These are phyloP conservation scores for Cossypha heuglini DNA, from an alignment of 2,797 vertebrate genomes.

Conservation along the genomic window DNA sequence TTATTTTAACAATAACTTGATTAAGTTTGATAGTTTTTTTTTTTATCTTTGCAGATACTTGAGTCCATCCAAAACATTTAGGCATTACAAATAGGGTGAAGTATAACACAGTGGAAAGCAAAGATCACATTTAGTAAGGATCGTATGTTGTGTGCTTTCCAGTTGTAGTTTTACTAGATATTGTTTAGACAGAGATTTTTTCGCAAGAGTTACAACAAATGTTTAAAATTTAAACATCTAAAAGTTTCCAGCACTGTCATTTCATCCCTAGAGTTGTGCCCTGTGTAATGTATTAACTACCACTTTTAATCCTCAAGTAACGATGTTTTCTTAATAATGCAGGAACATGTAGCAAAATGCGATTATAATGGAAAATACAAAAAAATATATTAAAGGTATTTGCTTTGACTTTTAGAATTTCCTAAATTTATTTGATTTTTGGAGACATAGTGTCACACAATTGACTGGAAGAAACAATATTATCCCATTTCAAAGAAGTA, in stretches of 20 bases:
- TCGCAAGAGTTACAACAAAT: not conserved
- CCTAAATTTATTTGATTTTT: not conserved
- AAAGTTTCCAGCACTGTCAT: not conserved
- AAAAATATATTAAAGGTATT: not conserved
- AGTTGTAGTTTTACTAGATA: not conserved
- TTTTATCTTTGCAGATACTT: not conserved
- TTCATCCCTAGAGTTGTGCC: not conserved
- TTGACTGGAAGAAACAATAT: not conserved
- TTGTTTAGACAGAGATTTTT: not conserved
- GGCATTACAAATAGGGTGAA: not conserved
- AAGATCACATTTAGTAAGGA: not conserved
- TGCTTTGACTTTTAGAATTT: not conserved
- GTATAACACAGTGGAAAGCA: not conserved
- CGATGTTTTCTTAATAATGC: not conserved
- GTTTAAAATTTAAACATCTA: not conserved
- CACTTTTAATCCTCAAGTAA: not conserved
- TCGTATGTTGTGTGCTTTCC: not conserved
- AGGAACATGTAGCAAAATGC: accelerated
- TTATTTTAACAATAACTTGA: not conserved
- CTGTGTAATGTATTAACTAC: not conserved
- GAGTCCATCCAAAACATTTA: not conserved
- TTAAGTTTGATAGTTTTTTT: not conserved
- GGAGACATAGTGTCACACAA: not conserved
- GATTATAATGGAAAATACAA: not conserved
- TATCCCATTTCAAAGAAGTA: not conserved